Percentiles rank a stretch among this genome's conserved stretches.
Conservation (phyloP, 2,888 invertebrate species). For the Noctua pronuba region DNA sequence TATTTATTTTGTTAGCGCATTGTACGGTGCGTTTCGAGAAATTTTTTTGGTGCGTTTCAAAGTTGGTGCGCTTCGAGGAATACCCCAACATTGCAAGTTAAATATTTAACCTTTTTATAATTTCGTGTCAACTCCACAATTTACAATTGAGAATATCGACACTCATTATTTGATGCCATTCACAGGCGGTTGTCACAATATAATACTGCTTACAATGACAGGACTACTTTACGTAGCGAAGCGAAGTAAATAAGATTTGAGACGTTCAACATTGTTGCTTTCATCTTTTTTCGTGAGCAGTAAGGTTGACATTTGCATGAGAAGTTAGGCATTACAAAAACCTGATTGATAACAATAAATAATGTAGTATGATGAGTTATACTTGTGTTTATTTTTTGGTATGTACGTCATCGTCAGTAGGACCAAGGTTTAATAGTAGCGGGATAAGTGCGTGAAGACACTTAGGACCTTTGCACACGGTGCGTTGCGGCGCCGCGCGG, state of each 20-base stretch:
- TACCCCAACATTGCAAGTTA: no score
- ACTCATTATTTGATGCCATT: slow-evolving; percentile 17
- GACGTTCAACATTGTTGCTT: not conserved
- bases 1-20: no score
- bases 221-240: slow-evolving; percentile 24
- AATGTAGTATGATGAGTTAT: not conserved
- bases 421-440: no score
- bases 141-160: not conserved
- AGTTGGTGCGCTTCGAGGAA: no score
- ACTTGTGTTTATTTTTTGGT: no score
- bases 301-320: slow-evolving; percentile 18
- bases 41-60: no score
- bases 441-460: no score
- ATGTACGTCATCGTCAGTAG: no score
- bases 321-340: not conserved
- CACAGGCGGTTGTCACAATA: slow-evolving; percentile 31
- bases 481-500: no score
- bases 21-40: no score
- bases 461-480: no score
- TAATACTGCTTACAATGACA: slow-evolving; percentile 28
- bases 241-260: slow-evolving; percentile 31
- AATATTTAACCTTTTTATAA: no score
- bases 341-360: slow-evolving; percentile 28
- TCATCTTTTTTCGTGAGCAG: not conserved
- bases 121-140: not conserved